Conservation (phyloP, 2,797 vertebrate species). For the Allobates femoralis region DNA sequence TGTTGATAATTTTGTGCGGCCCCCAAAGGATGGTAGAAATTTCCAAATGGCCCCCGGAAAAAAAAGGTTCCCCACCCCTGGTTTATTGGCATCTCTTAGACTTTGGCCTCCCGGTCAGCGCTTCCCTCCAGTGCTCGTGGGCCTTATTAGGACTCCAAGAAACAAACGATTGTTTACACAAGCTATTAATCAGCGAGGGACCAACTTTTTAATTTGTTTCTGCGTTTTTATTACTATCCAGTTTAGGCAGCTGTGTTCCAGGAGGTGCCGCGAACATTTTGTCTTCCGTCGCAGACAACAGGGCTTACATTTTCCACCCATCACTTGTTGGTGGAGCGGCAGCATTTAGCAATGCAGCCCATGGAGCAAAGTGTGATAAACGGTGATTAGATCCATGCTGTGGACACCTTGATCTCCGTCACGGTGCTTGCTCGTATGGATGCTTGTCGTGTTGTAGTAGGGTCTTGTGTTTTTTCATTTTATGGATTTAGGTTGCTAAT, state of each 20-base stretch:
- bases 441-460: background rate
- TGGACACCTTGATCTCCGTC: background rate
- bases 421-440: background rate
- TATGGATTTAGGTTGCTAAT: constrained; percentile 23
- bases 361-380: constrained; percentile 26
- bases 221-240: background rate
- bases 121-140: background rate
- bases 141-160: constrained; percentile 15
- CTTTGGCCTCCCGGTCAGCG: background rate
- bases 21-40: no score
- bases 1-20: no score
- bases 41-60: no score
- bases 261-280: background rate
- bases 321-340: background rate
- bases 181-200: constrained; percentile 16
- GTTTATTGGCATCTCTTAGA: background rate
- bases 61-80: no score
- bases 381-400: background rate
- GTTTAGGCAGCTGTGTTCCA: background rate
- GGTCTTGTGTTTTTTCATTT: constrained; percentile 10
- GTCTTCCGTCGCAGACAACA: background rate
- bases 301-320: background rate
- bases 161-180: background rate
- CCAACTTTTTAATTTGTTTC: constrained; percentile 1
- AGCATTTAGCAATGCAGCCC: background rate